Evolutionary conservation across 2,888 invertebrate species (phyloP).

Genomic region (Brenthis ino): DNA sequence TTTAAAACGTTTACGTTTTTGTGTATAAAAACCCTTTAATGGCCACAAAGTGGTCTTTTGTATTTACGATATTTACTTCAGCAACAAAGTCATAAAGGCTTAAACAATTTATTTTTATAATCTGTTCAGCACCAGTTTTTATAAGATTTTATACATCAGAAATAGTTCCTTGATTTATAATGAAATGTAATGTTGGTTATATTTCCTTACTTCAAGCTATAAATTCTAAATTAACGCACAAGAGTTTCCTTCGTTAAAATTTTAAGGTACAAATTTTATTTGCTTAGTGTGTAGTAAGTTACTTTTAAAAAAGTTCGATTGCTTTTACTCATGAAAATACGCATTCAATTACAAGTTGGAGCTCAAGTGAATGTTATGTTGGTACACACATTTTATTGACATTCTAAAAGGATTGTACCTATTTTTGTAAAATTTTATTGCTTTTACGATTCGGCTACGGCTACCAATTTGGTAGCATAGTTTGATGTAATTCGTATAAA

Average conservation of each 20-base stretch:
- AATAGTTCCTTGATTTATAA: slow-evolving; percentile 10
- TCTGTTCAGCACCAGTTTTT: slow-evolving; percentile 23
- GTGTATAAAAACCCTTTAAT: slow-evolving; percentile 35
- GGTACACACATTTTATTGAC: slow-evolving; percentile 11
- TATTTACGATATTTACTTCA: slow-evolving; percentile 38
- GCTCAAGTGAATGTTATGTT: slow-evolving; percentile 15
- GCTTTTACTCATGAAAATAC: slow-evolving; percentile 16
- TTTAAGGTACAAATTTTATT: slow-evolving; percentile 16
- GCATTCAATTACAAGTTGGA: slow-evolving; percentile 15
- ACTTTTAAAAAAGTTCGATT: slow-evolving; percentile 16
- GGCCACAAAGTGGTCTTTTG: slow-evolving; percentile 35
- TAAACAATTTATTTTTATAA: slow-evolving; percentile 35
- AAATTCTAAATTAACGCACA: not conserved
- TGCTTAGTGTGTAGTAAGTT: slow-evolving; percentile 16
- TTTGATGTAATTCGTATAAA: not conserved
- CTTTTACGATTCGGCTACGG: not conserved
- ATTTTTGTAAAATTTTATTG: slow-evolving; percentile 15
- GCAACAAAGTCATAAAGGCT: slow-evolving; percentile 39
- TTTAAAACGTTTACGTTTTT: slow-evolving; percentile 25
- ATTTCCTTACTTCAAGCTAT: slow-evolving; percentile 2
- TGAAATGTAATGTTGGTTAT: not conserved
- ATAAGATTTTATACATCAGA: slow-evolving; percentile 12
- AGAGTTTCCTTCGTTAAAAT: slow-evolving; percentile 16
- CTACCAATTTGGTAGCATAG: slow-evolving; percentile 2
- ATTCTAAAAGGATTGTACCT: slow-evolving; percentile 13